Percentiles rank a stretch among this genome's conserved stretches.
These are phyloP conservation scores for Lichenostomus cassidix DNA, from an alignment of 2,113 vertebrate genomes.

Conservation along the genomic window DNA sequence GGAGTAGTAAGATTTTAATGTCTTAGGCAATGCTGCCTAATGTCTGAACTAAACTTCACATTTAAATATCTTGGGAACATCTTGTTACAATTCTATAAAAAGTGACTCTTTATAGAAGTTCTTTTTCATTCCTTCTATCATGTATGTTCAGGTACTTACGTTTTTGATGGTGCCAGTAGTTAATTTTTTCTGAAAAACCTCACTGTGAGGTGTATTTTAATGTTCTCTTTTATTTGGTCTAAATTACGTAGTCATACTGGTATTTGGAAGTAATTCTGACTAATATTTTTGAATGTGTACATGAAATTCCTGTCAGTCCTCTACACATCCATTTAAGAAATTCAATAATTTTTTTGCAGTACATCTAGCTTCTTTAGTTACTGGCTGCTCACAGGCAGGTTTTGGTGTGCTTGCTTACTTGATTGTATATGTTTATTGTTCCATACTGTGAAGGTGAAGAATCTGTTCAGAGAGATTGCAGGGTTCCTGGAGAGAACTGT, in stretches of 20 bases:
- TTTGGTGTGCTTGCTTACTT: neutral
- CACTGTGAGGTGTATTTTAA: neutral
- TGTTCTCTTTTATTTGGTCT: neutral
- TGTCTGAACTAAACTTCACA: neutral
- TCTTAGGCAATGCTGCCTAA: neutral
- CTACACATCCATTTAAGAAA: neutral
- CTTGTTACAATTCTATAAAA: neutral
- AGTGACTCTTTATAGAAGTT: neutral
- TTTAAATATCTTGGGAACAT: neutral
- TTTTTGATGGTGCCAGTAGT: neutral
- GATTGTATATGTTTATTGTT: fast-evolving
- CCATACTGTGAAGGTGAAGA: neutral
- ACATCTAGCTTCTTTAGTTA: neutral
- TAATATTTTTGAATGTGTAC: neutral
- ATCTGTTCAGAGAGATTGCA: neutral
- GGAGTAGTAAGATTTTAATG: neutral
- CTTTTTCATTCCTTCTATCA: neutral
- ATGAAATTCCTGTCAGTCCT: neutral
- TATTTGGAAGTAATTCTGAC: neutral
- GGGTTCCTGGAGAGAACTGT: neutral
- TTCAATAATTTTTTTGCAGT: neutral
- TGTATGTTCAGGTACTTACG: neutral
- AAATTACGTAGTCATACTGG: neutral
- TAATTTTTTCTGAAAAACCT: neutral
- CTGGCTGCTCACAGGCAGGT: neutral